Conservation (phyloP, 2,888 invertebrate genomes). For the Tenodera sinensis region DNA sequence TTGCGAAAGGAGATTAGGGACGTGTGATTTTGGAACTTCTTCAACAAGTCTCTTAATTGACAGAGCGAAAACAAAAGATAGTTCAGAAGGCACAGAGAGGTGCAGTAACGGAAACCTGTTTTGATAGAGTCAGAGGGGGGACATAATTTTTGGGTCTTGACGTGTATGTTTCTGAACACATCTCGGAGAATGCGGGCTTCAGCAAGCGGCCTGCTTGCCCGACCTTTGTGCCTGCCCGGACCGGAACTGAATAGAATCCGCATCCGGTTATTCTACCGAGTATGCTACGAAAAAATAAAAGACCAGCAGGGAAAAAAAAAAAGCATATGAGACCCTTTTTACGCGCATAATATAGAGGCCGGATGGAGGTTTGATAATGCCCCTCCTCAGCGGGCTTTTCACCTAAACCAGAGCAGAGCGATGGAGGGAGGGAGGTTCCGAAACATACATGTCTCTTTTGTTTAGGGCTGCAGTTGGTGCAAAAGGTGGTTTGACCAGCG, state of each 20-base stretch:
- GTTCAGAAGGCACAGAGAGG: not conserved
- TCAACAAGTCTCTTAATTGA: not conserved
- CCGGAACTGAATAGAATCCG: constrained; percentile 30
- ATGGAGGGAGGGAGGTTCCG: not conserved
- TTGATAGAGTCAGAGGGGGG: not conserved
- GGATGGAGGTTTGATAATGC: constrained; percentile 19
- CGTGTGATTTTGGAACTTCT: too few relatives aligned
- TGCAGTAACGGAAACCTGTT: not conserved
- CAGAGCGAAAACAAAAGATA: not conserved
- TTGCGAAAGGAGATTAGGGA: too few relatives aligned
- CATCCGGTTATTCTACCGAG: constrained; percentile 30
- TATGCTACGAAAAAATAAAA: not conserved
- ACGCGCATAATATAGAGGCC: constrained; percentile 20
- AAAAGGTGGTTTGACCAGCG: too few relatives aligned
- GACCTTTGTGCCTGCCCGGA: constrained; percentile 5
- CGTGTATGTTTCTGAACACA: not conserved
- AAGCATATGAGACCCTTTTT: not conserved
- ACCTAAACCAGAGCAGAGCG: not conserved
- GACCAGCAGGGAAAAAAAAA: not conserved
- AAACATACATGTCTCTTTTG: not conserved
- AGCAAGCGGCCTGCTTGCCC: not conserved
- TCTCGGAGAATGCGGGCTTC: not conserved
- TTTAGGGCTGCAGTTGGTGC: not conserved
- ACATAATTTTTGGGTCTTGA: not conserved
- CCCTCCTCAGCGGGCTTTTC: not conserved